Base-by-base conservation (phyloP, 1,140 invertebrate genomes). In the Trichonephila clavipes region DNA sequence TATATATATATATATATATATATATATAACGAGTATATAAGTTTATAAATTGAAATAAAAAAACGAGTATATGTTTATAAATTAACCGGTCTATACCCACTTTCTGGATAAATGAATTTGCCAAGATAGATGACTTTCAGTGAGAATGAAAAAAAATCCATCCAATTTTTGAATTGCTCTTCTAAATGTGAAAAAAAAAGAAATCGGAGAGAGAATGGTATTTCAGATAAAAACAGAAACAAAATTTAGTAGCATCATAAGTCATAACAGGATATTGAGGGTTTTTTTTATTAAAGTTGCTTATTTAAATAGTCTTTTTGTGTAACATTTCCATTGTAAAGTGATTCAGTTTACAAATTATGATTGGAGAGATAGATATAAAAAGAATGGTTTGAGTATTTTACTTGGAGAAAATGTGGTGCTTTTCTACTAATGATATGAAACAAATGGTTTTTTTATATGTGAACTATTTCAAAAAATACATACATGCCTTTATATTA, bases 121-220 rank as follows among this genome's bases (percentile, higher is more conserved):
- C 69, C 40, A 83, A 83, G 81, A 83, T 83, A 21, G 21, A 83
- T 83, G 81, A 83, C 19, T 21, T 4, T 51, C 40, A n/a, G 19
- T n/a, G 40, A 83, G 40, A 83, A 21, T 3, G 10, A 83, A 72
- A 58, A 51, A 10, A n/a, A 6, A 83, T n/a, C 44, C 21, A 83
- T 83, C 40, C 44, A 83, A 58, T 58, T 44, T 58, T 83, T 19
- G 18, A 21, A 83, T 21, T 44, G n/a, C 81, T n/a, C 51, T 83
- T 83, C 40, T 58, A 83, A 83, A 83, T 83, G 51, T 58, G 40
- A 58, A 83, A 40, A 83, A 40, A 40, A 40, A 58, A 21, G 40
- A 51, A 44, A 83, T 58, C 51, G 81, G 58, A 83, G 51, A 83
- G 58, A 83, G 51, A 83, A 83, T 83, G 81, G 40, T 51, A 24